phyloP scores from a whole-genome alignment of 1,140 invertebrate species.

The Matsumurasca onukii region DNA sequence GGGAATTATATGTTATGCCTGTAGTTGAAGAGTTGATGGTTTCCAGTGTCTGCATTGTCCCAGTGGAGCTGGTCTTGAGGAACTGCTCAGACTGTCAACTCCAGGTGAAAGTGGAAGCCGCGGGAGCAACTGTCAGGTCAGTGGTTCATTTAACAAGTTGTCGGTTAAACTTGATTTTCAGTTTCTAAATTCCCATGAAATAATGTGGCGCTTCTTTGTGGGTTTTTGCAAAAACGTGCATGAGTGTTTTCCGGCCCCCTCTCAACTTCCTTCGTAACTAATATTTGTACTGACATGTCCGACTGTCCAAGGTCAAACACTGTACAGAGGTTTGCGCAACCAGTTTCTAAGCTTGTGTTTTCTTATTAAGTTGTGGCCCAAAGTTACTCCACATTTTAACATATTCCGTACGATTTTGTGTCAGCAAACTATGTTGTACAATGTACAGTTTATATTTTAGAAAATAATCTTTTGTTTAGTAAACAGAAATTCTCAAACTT shows the following conservation, averaged over 20 bases:
- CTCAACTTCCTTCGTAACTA: not conserved
- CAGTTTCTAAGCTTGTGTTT: too few species aligned
- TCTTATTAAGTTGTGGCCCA: too few species aligned
- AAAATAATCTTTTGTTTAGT: too few species aligned
- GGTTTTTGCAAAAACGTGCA: not conserved
- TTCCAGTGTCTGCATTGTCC: conserved; percentile 35
- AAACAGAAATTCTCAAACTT: too few species aligned
- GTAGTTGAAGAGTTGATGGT: not conserved
- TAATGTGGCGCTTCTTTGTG: not conserved
- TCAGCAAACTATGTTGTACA: too few species aligned
- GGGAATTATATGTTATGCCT: not conserved
- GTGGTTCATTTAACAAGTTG: conserved; percentile 6
- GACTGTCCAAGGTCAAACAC: not conserved
- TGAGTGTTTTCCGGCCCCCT: not conserved
- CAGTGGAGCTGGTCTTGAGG: conserved; percentile 34
- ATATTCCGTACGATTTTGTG: too few species aligned
- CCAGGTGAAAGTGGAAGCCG: conserved; percentile 33
- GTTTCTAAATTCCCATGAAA: not conserved
- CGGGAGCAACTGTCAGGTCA: conserved; percentile 26
- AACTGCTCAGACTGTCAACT: conserved; percentile 41
- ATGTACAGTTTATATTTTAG: too few species aligned
- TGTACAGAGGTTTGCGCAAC: not conserved
- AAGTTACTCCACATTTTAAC: too few species aligned
- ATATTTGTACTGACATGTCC: not conserved
- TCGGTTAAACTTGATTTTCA: not conserved